These are phyloP conservation scores for Leptodactylus fuscus DNA, from an alignment of 2,113 vertebrate species.

Conservation along the genomic window DNA sequence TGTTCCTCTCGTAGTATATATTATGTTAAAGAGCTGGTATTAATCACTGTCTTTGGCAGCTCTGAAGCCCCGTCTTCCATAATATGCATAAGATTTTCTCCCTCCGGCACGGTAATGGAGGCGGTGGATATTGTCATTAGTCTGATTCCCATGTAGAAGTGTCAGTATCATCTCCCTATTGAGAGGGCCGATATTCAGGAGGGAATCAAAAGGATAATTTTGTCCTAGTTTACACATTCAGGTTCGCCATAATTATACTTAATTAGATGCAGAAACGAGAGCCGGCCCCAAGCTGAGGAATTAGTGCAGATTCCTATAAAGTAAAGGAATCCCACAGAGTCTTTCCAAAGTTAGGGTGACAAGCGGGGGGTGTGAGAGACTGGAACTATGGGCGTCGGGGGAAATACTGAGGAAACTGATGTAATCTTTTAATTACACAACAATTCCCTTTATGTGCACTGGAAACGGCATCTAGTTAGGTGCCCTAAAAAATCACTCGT, in stretches of 20 bases:
- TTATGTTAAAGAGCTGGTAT: conserved; percentile 7
- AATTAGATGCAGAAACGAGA: conserved; percentile 57
- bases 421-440: conserved; percentile 51
- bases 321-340: conserved; percentile 45
- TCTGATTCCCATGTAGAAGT: conserved; percentile 37
- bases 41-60: conserved; percentile 28
- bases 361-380: background rate
- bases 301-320: conserved; percentile 38
- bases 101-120: background rate
- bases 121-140: conserved; percentile 37
- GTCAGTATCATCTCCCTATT: conserved; percentile 28
- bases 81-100: conserved; percentile 14
- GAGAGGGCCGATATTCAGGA: conserved; percentile 17
- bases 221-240: conserved; percentile 56
- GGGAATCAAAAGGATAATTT: conserved; percentile 46
- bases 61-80: background rate
- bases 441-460: conserved; percentile 42
- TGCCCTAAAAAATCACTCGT: conserved; percentile 51
- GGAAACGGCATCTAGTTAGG: background rate
- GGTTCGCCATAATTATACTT: conserved; percentile 48
- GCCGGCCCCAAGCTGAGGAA: conserved; percentile 36
- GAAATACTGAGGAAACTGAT: conserved; percentile 11
- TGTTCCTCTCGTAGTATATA: background rate
- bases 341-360: conserved; percentile 23
- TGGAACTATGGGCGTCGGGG: conserved; percentile 8